Evolutionary conservation across 2,888 invertebrate genomes (phyloP).

Genomic region (Pseudoips prasinana): DNA sequence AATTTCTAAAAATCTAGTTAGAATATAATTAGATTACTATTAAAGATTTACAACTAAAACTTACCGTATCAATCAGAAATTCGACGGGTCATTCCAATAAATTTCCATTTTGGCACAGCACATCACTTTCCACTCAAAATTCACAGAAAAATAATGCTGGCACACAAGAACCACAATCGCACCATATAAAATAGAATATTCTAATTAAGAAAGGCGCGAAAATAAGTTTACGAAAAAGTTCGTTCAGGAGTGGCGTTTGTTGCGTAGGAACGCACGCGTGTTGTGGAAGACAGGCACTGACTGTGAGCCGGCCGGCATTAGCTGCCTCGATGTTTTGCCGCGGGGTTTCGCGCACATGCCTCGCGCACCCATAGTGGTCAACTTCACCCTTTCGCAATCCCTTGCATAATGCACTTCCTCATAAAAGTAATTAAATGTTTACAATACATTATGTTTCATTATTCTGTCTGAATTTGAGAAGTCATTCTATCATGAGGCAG

Average conservation of each 20-base stretch:
- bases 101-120: conserved; percentile 43
- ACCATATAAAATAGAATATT: conserved; percentile 26
- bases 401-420: conserved; percentile 46
- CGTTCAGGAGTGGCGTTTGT: conserved; percentile 32
- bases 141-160: conserved; percentile 45
- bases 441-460: conserved; percentile 22
- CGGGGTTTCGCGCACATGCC: conserved; percentile 54
- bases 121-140: conserved; percentile 48
- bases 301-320: conserved; percentile 62
- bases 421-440: conserved; percentile 34
- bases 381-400: conserved; percentile 53
- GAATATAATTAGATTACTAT: too few relatives aligned
- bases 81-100: conserved; percentile 36
- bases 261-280: conserved; percentile 42
- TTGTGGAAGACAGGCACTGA: conserved; percentile 48
- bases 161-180: conserved; percentile 49
- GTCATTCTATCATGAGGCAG: too few relatives aligned
- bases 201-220: conserved; percentile 60
- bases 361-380: conserved; percentile 58
- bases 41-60: conserved; percentile 30
- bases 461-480: conserved; percentile 13
- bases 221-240: conserved; percentile 69
- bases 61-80: conserved; percentile 27
- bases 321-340: conserved; percentile 24
- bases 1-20: too few relatives aligned